phyloP scores from a whole-genome alignment of 2,113 vertebrate species.

The Plotosus lineatus region DNA sequence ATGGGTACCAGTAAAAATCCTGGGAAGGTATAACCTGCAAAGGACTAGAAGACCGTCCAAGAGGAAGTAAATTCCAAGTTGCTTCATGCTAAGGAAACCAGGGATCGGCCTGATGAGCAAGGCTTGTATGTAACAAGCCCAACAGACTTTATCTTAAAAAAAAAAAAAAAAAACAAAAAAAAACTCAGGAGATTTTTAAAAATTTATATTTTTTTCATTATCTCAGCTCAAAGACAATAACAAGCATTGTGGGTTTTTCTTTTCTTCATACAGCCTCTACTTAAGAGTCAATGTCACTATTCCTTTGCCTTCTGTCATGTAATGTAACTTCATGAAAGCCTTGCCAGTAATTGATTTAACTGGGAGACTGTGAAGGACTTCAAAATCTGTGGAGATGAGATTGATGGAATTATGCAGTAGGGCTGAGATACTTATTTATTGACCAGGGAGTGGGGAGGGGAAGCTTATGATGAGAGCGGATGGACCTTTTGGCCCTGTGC shows the following conservation, averaged over 20 bases:
- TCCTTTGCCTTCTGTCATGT: constrained; percentile 38
- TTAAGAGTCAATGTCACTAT: constrained; percentile 35
- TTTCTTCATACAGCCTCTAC: constrained; percentile 13
- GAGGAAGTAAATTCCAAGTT: too few relatives aligned
- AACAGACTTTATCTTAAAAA: constrained; percentile 8
- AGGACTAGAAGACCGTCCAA: too few relatives aligned
- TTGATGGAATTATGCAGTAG: constrained; percentile 59
- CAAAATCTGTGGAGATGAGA: constrained; percentile 61
- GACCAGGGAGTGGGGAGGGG: constrained; percentile 54
- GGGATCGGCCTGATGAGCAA: too few relatives aligned
- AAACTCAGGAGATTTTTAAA: neutral
- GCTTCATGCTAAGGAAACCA: too few relatives aligned
- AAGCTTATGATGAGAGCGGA: constrained; percentile 56
- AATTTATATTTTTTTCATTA: neutral
- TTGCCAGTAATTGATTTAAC: constrained; percentile 61
- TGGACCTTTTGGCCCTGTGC: constrained; percentile 57
- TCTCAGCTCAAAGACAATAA: neutral
- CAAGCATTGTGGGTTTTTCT: neutral
- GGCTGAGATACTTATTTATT: constrained; percentile 62
- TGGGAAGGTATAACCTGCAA: too few relatives aligned
- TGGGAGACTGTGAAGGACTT: constrained; percentile 64
- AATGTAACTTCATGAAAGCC: constrained; percentile 59
- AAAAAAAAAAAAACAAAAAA: neutral
- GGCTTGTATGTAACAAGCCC: too few relatives aligned
- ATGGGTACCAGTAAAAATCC: too few relatives aligned